Conservation (phyloP, 2,797 vertebrate genomes). For the Fringilla coelebs region DNA sequence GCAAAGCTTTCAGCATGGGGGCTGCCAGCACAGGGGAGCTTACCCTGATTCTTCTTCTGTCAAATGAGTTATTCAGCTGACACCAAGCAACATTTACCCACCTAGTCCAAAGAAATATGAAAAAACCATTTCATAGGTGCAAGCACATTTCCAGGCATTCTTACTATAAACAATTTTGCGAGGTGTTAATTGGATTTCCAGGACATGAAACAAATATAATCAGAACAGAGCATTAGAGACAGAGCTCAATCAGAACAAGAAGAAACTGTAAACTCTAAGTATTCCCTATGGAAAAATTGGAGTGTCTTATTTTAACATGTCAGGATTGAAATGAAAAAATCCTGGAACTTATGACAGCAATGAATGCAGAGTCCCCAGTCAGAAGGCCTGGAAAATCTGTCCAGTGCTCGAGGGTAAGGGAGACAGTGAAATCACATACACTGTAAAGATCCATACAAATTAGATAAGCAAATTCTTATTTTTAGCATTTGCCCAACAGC, state of each 20-base stretch:
- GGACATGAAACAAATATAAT: not conserved
- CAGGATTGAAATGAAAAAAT: not conserved
- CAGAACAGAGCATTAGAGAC: not conserved
- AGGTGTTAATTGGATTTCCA: not conserved
- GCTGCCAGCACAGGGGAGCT: not conserved
- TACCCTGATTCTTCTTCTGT: not conserved
- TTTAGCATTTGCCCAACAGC: slow-evolving; percentile 56
- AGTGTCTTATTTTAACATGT: not conserved
- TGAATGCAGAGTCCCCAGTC: slow-evolving; percentile 19
- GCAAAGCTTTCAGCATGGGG: not conserved
- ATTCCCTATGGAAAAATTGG: not conserved
- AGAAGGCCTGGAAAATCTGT: slow-evolving; percentile 48
- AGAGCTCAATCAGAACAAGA: not conserved
- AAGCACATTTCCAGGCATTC: not conserved
- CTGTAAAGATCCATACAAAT: slow-evolving; percentile 62
- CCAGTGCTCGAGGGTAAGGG: slow-evolving; percentile 34
- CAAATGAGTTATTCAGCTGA: not conserved
- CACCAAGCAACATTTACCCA: not conserved
- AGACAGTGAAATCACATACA: slow-evolving; percentile 40
- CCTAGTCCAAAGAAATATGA: not conserved
- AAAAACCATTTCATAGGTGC: not conserved
- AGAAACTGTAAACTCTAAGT: not conserved
- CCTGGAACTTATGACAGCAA: slow-evolving; percentile 15
- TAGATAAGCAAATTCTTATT: slow-evolving; percentile 66
- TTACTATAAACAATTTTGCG: not conserved